Evolutionary conservation across 2,797 vertebrate species (phyloP), one percentile per base, ranked within the genome.

Genomic region (Cossypha dichroa): DNA sequence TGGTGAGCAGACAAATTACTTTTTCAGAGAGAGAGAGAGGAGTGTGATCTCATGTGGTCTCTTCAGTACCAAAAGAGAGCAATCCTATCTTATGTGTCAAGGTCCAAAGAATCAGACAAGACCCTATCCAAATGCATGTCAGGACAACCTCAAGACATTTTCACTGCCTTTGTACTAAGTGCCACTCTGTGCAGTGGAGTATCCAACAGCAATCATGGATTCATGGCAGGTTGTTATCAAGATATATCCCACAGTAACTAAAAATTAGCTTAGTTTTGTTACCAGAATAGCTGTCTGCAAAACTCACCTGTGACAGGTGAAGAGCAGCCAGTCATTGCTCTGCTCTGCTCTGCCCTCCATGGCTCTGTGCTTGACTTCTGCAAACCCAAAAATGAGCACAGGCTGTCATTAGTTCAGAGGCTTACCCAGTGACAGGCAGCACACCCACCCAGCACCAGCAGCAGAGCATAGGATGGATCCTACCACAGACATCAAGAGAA

Each of bases 1-100:
- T 0, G 0, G 2, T 78, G 36, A 78, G 22, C 38, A 66, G 41
- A 33, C 10, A 86, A 60, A 46, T 40, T 15, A 3, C 2, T 58
- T 43, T 86, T 83, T 75, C 38, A 40, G n/a, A 70, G 45, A 38
- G 16, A 38, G 16, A 85, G 16, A 55, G 2, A 10, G 13, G 46
- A 62, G 54, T 66, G 20, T 62, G 25, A 62, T 59, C 15, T 9
- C 78, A 51, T 11, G 1, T 20, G 14, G 88, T 33, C 51, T 55
- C 62, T 40, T 93, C 62, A 48, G 26, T 55, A 91, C 15, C 54
- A 66, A 72, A 69, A 78, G 45, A 26, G 8, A 22, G 5, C 48
- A 93, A 88, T 51, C 6, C 52, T 51, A 3, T 76, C 34, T 62
- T 68, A 43, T 0, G 4, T 19, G 25, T 64, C 62, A 49, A 33